These are phyloP conservation scores for Cybosia mesomella DNA, from an alignment of 2,888 invertebrate species.

Conservation along the genomic window DNA sequence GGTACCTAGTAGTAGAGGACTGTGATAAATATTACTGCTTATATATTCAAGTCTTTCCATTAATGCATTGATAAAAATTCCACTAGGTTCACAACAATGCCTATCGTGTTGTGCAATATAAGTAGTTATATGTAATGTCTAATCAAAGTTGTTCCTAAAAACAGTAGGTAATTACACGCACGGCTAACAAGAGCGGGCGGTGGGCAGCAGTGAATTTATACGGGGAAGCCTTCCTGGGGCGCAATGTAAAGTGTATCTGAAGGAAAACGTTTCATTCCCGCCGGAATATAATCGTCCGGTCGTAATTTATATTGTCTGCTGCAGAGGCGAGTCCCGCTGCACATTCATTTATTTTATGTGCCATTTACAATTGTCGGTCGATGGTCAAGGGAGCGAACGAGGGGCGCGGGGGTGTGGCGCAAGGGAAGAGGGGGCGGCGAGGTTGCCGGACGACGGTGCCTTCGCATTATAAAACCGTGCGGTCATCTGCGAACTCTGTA, in stretches of 20 bases:
- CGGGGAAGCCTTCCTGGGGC: slow-evolving; percentile 61
- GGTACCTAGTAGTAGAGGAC: too few relatives aligned
- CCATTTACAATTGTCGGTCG: slow-evolving; percentile 88
- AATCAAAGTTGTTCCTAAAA: slow-evolving; percentile 72
- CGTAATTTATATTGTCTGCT: slow-evolving; percentile 88
- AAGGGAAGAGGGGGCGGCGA: slow-evolving; percentile 58
- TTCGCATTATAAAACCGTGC: slow-evolving; percentile 87
- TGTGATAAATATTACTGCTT: too few relatives aligned
- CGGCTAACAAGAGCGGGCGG: slow-evolving; percentile 71
- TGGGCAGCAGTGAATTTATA: slow-evolving; percentile 64
- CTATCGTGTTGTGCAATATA: neutral
- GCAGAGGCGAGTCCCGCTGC: slow-evolving; percentile 87
- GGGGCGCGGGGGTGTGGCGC: slow-evolving; percentile 60
- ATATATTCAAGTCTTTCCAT: neutral
- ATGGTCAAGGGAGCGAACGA: slow-evolving; percentile 86
- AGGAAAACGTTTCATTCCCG: slow-evolving; percentile 86
- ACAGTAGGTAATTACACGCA: slow-evolving; percentile 77
- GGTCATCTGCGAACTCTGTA: slow-evolving; percentile 86
- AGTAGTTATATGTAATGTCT: slow-evolving; percentile 46
- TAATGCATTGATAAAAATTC: neutral
- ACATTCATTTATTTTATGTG: slow-evolving; percentile 88
- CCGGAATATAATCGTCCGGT: slow-evolving; percentile 87
- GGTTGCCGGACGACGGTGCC: slow-evolving; percentile 74
- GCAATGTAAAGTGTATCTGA: slow-evolving; percentile 79
- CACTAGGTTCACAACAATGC: neutral